phyloP scores from a whole-genome alignment of 2,113 vertebrate genomes.

The Xenopus laevis region DNA sequence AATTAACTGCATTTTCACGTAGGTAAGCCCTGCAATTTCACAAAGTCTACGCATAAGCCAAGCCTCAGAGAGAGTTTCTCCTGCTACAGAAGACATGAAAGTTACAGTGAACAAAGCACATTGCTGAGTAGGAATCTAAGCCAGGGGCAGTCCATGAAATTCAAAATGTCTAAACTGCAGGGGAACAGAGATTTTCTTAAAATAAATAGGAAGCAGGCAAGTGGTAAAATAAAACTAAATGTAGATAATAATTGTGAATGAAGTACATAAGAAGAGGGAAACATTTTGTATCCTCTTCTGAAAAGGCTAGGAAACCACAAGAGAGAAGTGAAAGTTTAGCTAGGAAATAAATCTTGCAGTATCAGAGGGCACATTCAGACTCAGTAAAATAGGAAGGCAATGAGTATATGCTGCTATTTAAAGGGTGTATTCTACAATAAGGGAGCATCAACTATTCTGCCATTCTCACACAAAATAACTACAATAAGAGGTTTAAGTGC shows the following conservation, averaged over 20 bases:
- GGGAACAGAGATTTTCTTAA: slow-evolving; percentile 7
- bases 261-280: slow-evolving; percentile 16
- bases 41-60: no score
- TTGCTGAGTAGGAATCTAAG: not conserved
- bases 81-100: no score
- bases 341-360: not conserved
- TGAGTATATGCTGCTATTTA: not conserved
- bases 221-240: slow-evolving; percentile 16
- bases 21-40: no score
- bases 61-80: no score
- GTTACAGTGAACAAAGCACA: not conserved
- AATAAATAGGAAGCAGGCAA: slow-evolving; percentile 7
- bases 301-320: slow-evolving; percentile 1
- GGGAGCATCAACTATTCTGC: no score
- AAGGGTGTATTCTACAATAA: not conserved
- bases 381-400: not conserved
- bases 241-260: slow-evolving; percentile 37
- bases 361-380: not conserved
- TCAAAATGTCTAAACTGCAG: slow-evolving; percentile 23
- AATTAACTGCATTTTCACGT: no score
- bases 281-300: not conserved
- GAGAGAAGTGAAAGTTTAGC: not conserved
- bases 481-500: no score
- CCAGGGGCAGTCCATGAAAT: not conserved
- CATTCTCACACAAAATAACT: no score